These are phyloP conservation scores for Tautogolabrus adspersus DNA, from an alignment of 2,113 vertebrate genomes.

Conservation along the genomic window DNA sequence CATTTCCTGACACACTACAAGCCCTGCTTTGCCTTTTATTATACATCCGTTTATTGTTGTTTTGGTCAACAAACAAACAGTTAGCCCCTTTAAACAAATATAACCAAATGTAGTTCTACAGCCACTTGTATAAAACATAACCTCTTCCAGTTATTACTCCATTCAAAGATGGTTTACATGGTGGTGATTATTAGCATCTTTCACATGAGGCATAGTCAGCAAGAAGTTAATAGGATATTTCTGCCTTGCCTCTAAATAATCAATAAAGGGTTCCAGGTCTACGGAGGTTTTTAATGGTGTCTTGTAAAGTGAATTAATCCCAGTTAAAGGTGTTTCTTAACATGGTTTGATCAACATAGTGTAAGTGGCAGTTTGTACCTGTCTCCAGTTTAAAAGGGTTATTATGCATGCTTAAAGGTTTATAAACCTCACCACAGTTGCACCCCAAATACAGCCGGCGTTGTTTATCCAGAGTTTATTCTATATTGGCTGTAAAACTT, in stretches of 20 bases:
- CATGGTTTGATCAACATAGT: not conserved
- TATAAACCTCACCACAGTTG: not conserved
- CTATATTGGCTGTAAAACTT: too few relatives aligned
- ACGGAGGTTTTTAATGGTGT: not conserved
- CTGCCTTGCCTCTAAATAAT: not conserved
- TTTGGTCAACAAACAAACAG: not conserved
- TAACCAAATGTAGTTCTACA: not conserved
- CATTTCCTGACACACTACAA: not conserved
- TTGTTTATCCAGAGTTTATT: not conserved
- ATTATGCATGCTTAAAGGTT: not conserved
- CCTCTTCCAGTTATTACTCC: not conserved
- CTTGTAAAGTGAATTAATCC: not conserved
- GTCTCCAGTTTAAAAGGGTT: not conserved
- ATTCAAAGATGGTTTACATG: not conserved
- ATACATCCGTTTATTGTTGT: not conserved
- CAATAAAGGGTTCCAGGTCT: not conserved
- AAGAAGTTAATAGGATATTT: not conserved
- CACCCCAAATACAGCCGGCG: too few relatives aligned
- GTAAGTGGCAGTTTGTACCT: not conserved
- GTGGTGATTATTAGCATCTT: not conserved
- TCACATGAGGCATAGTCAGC: not conserved
- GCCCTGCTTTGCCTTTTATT: not conserved
- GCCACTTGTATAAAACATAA: not conserved
- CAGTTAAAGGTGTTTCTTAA: not conserved
- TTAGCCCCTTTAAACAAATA: not conserved